These are phyloP conservation scores for Chelonia mydas DNA, from an alignment of 2,797 vertebrate genomes.

Conservation along the genomic window DNA sequence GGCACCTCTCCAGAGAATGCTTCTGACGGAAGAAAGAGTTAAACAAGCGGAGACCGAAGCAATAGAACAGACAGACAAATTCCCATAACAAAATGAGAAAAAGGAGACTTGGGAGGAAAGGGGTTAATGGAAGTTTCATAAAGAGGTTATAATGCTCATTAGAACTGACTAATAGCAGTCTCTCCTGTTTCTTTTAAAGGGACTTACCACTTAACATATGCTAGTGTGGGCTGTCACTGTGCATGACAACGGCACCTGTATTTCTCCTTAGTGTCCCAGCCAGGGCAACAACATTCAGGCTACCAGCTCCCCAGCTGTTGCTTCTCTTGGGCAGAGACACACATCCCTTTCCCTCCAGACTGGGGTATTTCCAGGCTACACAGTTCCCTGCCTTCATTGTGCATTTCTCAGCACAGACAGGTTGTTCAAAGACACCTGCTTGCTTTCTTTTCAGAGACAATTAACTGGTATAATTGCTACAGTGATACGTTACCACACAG, in stretches of 20 bases:
- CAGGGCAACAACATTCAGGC: background rate
- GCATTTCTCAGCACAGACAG: background rate
- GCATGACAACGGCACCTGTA: background rate
- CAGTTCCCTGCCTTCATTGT: background rate
- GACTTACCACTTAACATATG: background rate
- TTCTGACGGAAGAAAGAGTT: background rate
- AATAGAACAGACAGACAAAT: background rate
- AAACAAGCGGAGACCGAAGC: background rate
- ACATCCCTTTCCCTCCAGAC: background rate
- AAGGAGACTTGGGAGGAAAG: rapidly evolving
- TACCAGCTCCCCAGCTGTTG: background rate
- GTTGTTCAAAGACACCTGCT: background rate
- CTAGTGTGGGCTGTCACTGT: background rate
- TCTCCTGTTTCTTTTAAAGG: background rate
- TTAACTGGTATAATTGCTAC: too few species aligned
- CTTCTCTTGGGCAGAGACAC: background rate
- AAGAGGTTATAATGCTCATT: background rate
- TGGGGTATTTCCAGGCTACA: background rate
- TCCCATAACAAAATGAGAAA: background rate
- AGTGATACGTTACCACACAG: too few species aligned
- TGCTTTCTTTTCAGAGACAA: background rate
- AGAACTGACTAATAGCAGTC: background rate
- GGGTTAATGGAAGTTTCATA: background rate
- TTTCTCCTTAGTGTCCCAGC: background rate
- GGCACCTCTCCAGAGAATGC: background rate